Percentiles rank a stretch among this genome's conserved stretches.
These are phyloP conservation scores for Callospermophilus lateralis DNA, from an alignment of 2,113 vertebrate genomes.

Conservation along the genomic window DNA sequence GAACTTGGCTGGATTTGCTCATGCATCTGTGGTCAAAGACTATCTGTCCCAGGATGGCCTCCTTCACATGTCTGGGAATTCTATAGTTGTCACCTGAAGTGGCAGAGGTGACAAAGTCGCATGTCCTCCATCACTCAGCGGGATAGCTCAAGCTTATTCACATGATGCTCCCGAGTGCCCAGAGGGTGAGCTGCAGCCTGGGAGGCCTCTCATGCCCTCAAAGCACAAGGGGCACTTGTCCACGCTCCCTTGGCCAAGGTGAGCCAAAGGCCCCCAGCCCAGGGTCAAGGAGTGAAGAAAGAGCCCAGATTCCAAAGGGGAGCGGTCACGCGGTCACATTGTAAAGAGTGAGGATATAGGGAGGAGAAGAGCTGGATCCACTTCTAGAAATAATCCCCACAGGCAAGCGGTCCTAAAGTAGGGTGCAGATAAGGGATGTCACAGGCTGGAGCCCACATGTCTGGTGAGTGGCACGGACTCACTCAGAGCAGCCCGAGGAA, in stretches of 20 bases:
- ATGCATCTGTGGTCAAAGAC: not conserved
- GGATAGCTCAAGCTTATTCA: too few species aligned
- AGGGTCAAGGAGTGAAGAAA: too few species aligned
- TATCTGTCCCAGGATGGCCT: not conserved
- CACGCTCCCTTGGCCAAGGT: not conserved
- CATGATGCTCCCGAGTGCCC: not conserved
- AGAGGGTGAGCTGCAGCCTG: not conserved
- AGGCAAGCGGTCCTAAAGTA: not conserved
- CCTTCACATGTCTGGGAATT: not conserved
- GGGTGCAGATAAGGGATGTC: not conserved
- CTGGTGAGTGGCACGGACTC: not conserved
- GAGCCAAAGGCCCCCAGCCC: not conserved
- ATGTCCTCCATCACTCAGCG: not conserved
- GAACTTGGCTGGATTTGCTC: not conserved
- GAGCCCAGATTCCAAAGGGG: not conserved
- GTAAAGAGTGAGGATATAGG: not conserved
- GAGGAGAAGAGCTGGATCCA: too few species aligned
- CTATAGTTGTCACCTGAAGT: not conserved
- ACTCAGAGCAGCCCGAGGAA: rapidly evolving
- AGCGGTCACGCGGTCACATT: not conserved
- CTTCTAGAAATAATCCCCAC: not conserved
- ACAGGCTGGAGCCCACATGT: not conserved
- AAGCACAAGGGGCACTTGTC: rapidly evolving
- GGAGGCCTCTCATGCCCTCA: not conserved
- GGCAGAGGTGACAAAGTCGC: not conserved